phyloP scores from a whole-genome alignment of 2,113 vertebrate species.

The Chionis minor region DNA sequence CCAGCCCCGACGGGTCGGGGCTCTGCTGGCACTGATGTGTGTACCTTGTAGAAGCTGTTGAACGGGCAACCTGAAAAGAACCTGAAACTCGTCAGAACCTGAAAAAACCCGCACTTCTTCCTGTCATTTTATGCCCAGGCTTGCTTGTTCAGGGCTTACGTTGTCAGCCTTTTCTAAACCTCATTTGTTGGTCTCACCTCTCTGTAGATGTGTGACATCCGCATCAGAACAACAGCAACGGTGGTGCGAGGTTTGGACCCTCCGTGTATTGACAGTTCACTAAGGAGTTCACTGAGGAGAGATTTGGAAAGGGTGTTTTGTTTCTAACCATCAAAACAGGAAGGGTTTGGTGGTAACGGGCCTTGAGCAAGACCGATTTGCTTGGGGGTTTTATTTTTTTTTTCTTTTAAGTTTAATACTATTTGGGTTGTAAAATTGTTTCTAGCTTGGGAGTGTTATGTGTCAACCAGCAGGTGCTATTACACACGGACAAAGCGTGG shows the following conservation, averaged over 20 bases:
- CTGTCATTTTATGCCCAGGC: neutral
- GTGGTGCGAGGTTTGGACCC: neutral
- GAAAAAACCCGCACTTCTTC: neutral
- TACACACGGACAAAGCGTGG: neutral
- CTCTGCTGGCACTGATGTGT: neutral
- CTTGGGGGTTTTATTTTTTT: neutral
- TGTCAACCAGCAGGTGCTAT: neutral
- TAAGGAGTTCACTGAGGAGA: neutral
- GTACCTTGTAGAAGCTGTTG: neutral
- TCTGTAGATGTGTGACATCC: neutral
- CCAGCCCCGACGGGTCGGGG: neutral
- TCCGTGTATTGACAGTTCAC: neutral
- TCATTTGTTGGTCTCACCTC: neutral
- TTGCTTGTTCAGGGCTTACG: neutral
- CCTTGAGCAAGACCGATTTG: neutral
- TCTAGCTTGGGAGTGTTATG: neutral
- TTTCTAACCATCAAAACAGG: neutral
- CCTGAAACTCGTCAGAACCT: neutral
- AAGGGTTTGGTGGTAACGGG: neutral
- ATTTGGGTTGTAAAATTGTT: neutral
- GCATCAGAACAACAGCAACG: neutral
- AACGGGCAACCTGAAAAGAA: neutral
- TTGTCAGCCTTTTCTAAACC: neutral
- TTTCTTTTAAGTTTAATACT: neutral
- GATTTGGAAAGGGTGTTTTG: neutral